phyloP scores from a whole-genome alignment of 2,797 vertebrate genomes.

The Gambelia wislizenii region DNA sequence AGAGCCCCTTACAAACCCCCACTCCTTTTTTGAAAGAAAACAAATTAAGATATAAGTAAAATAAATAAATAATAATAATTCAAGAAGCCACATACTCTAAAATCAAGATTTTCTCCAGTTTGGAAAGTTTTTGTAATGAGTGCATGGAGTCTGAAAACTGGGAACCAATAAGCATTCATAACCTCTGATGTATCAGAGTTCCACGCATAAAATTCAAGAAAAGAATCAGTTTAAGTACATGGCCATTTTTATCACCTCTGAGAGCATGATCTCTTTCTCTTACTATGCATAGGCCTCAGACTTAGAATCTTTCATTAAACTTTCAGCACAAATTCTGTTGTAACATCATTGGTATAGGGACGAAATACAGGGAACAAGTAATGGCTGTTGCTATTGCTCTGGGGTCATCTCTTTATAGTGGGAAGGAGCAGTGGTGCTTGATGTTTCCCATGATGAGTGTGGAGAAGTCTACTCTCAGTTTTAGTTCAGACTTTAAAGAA shows the following conservation, averaged over 20 bases:
- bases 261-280: not conserved
- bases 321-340: not conserved
- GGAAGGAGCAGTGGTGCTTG: not conserved
- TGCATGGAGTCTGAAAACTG: not conserved
- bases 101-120: not conserved
- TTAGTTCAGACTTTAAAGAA: too few relatives aligned
- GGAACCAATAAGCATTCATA: not conserved
- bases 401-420: not conserved
- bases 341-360: not conserved
- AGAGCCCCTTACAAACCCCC: not conserved
- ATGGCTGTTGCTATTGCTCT: not conserved
- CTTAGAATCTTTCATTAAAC: not conserved
- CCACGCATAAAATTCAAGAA: not conserved
- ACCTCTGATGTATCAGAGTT: not conserved
- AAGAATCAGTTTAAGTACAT: not conserved
- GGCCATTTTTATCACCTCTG: not conserved
- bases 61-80: not conserved
- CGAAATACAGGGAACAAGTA: not conserved
- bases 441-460: too few relatives aligned
- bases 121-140: not conserved
- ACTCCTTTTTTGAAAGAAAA: not conserved
- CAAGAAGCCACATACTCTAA: not conserved
- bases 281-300: not conserved
- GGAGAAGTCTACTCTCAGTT: too few relatives aligned
- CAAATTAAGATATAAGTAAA: not conserved